Conservation (phyloP, 2,113 vertebrate genomes). For the Scolopax mira region DNA sequence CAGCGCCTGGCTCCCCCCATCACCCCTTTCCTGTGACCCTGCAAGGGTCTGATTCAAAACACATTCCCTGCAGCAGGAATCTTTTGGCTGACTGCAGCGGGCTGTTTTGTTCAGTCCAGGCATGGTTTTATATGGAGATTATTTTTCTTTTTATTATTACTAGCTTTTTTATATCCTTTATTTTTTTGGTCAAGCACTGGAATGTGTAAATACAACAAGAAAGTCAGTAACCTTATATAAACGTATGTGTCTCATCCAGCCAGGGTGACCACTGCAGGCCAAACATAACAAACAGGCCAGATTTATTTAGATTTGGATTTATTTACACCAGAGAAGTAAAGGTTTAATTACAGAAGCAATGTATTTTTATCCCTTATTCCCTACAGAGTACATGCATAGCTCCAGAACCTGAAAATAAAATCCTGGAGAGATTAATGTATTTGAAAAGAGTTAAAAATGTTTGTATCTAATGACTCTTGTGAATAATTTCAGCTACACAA, state of each 20-base stretch:
- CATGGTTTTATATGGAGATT: neutral
- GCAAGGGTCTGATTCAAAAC: neutral
- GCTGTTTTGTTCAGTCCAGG: neutral
- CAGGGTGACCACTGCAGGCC: neutral
- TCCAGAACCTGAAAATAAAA: neutral
- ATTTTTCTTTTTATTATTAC: neutral
- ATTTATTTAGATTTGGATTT: neutral
- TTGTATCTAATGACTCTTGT: neutral
- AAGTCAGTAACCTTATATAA: neutral
- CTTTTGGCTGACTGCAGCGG: neutral
- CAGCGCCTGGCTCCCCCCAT: neutral
- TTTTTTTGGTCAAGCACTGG: neutral
- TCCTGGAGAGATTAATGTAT: neutral
- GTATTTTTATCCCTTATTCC: neutral
- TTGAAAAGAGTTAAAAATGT: neutral
- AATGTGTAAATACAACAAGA: slow-evolving; percentile 7
- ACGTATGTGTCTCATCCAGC: neutral
- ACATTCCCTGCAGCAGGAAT: neutral
- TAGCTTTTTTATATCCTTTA: neutral
- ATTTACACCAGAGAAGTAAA: neutral
- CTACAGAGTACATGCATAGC: neutral
- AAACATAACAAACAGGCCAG: neutral
- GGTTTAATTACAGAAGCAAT: neutral
- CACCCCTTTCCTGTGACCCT: neutral
- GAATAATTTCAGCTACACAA: neutral